A percentile compares a stretch with the other conserved stretches of the same genome.
phyloP scores from a whole-genome alignment of 2,797 vertebrate species.

The Spinus olivaceus region DNA sequence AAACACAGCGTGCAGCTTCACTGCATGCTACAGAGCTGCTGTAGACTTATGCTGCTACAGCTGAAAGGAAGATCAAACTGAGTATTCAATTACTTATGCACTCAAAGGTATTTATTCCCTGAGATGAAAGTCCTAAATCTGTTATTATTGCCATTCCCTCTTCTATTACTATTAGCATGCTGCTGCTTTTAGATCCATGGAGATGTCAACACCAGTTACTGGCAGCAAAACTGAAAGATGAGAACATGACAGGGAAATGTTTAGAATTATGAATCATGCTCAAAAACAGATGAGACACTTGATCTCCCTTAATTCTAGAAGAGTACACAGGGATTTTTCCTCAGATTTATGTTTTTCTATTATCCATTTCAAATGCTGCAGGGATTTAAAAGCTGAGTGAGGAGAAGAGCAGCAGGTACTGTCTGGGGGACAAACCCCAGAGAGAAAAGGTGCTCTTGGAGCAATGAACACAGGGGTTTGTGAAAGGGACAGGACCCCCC shows the following conservation, averaged over 20 bases:
- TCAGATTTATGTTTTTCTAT: background rate
- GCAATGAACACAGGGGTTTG: background rate
- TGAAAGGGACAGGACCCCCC: background rate
- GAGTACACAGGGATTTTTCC: background rate
- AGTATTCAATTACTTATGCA: conserved; percentile 6
- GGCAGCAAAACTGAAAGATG: conserved; percentile 25
- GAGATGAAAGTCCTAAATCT: background rate
- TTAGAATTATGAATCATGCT: background rate
- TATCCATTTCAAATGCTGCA: background rate
- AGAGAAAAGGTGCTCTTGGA: background rate
- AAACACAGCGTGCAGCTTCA: background rate
- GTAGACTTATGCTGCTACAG: background rate
- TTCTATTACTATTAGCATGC: background rate
- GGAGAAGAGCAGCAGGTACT: background rate
- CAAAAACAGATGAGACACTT: background rate
- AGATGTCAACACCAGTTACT: conserved; percentile 29
- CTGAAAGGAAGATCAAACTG: conserved; percentile 31
- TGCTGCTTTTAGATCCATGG: conserved; percentile 25
- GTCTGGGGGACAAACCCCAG: background rate
- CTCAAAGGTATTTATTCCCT: background rate
- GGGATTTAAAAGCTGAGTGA: background rate
- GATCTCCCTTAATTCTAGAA: conserved; percentile 19
- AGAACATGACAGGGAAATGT: background rate
- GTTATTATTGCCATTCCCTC: conserved; percentile 3
- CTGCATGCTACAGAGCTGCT: background rate